Conservation (phyloP, 2,113 vertebrate species). For the Mionectes macconnelli region DNA sequence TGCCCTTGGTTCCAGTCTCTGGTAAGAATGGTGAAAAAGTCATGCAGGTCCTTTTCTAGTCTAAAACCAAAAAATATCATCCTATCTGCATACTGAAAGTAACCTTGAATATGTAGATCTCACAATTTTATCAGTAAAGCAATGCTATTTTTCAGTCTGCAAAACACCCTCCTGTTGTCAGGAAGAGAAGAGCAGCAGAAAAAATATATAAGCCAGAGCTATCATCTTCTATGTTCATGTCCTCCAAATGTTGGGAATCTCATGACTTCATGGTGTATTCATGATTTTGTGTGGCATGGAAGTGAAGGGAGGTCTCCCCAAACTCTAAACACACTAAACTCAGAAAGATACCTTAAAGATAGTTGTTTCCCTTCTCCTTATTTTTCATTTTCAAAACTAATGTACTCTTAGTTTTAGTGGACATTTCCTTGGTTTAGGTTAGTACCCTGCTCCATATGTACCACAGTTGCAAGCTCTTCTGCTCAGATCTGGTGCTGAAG, state of each 20-base stretch:
- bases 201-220: neutral
- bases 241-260: neutral
- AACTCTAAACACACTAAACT: neutral
- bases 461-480: neutral
- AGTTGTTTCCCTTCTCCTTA: accelerated
- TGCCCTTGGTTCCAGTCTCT: neutral
- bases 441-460: neutral
- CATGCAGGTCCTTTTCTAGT: neutral
- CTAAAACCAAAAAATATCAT: neutral
- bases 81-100: neutral
- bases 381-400: neutral
- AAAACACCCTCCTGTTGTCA: neutral
- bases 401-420: neutral
- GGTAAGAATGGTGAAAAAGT: neutral
- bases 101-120: neutral
- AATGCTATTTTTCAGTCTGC: neutral
- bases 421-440: neutral
- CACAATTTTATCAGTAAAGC: neutral
- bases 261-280: neutral
- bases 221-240: neutral
- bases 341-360: neutral
- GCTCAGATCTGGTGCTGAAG: neutral
- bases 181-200: neutral
- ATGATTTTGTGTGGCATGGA: neutral
- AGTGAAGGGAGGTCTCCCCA: neutral